Evolutionary conservation across 2,113 vertebrate species (phyloP).

Genomic region (Xiphophorus maculatus): DNA sequence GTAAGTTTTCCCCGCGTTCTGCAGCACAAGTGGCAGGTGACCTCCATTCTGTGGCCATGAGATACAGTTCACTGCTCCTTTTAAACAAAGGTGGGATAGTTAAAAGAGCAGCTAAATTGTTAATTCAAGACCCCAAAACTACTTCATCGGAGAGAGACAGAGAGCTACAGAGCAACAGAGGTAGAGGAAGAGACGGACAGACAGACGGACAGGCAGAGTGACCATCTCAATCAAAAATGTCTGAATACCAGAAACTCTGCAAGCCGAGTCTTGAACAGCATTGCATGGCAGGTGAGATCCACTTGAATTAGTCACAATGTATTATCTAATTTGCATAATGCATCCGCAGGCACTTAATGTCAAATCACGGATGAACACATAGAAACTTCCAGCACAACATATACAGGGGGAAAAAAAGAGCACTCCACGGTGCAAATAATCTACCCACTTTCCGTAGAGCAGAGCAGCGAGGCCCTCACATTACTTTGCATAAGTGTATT

Average conservation of each 20-base stretch:
- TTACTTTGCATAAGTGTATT: conserved; percentile 53
- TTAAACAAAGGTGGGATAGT: conserved; percentile 54
- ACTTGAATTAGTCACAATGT: conserved; percentile 67
- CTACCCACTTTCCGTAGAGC: conserved; percentile 55
- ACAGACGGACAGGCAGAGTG: conserved; percentile 3
- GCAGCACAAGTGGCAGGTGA: conserved; percentile 52
- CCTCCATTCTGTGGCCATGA: conserved; percentile 55
- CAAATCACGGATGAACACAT: conserved; percentile 71
- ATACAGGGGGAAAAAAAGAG: conserved; percentile 31
- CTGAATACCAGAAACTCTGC: neutral
- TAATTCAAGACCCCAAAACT: conserved; percentile 67
- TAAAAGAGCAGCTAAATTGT: conserved; percentile 70
- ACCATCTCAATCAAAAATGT: conserved; percentile 10
- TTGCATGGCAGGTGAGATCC: conserved; percentile 40
- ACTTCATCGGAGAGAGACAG: conserved; percentile 40
- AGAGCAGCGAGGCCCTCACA: conserved; percentile 40
- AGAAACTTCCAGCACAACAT: conserved; percentile 53
- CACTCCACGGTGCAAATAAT: conserved; percentile 63
- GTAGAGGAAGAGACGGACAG: no score
- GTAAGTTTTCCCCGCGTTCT: conserved; percentile 39
- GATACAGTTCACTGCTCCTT: conserved; percentile 71
- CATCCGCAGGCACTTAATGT: conserved; percentile 73
- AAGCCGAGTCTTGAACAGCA: conserved; percentile 21
- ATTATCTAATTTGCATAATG: conserved; percentile 76
- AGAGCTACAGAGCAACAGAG: neutral